Base-by-base conservation (phyloP, 2,113 vertebrate species). In the Haemorhous mexicanus region DNA sequence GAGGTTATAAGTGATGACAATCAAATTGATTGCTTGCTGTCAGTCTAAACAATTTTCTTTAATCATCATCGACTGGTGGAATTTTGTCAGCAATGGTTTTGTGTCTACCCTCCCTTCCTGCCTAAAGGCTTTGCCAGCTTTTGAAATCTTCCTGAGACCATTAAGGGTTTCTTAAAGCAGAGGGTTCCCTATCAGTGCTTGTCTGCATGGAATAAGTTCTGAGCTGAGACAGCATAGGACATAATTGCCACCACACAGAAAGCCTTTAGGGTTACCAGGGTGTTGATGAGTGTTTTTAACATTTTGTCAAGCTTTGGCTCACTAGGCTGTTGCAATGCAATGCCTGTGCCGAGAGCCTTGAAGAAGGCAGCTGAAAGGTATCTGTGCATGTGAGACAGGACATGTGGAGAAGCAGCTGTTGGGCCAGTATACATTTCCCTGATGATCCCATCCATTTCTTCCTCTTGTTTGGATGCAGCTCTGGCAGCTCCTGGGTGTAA, bases 351-450 rank as follows among this genome's bases (percentile, higher is more conserved):
- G 64, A 61, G 66, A 46, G 77, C 53, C 67, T 74, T 74, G 22
- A 52, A 52, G 85, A 75, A 80, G 55, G 70, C 44, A 43, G 70
- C 67, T 80, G 52, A 41, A 49, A 90, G 79, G 18, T 85, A 6
- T n/a, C 19, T 37, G 52, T 76, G 62, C 13, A 1, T 0, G 4
- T 53, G 88, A 85, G 75, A 32, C 11, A 12, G 72, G 46, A 16
- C 82, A 56, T 79, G 88, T 77, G 79, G 85, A 70, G 59, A 55
- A 95, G 27, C 95, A 95, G 95, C 95, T 95, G 90, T 33, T 80
- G 67, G 88, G 92, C 79, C 90, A 83, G 62, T 37, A 2, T 53
- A 53, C 0, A 0, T 85, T 82, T 66, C 78, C 47, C 28, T 90
- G 92, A 85, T 64, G 92, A 90, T 90, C 81, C 78, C 44, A 68